These are phyloP conservation scores for Prosopocoilus inquinatus DNA, from an alignment of 2,888 invertebrate species.

Conservation along the genomic window DNA sequence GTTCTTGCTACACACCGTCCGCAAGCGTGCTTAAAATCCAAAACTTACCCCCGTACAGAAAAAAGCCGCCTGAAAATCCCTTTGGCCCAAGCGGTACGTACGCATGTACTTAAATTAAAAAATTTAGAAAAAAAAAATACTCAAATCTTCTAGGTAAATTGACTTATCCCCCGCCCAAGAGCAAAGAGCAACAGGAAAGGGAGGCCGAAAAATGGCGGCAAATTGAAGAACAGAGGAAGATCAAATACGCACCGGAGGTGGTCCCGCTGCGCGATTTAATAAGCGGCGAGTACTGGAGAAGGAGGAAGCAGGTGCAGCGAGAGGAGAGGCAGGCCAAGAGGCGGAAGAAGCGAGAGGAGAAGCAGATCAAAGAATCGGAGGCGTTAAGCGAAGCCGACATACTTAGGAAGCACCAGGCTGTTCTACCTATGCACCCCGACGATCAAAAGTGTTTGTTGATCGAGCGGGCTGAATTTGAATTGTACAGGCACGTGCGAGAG, in stretches of 20 bases:
- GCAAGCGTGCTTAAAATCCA: conserved; percentile 54
- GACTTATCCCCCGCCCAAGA: conserved; percentile 58
- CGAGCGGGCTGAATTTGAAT: conserved; percentile 54
- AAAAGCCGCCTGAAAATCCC: conserved; percentile 33
- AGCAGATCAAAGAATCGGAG: background rate
- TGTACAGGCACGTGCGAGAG: conserved; percentile 51
- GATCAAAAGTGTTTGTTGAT: conserved; percentile 60
- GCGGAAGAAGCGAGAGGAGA: conserved; percentile 15
- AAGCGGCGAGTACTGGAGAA: conserved; percentile 55
- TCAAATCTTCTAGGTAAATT: conserved; percentile 55
- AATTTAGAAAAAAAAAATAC: conserved; percentile 24
- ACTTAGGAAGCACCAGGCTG: conserved; percentile 54
- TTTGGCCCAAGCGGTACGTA: conserved; percentile 40
- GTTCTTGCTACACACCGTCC: conserved; percentile 54
- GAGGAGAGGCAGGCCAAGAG: conserved; percentile 35
- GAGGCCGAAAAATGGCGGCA: conserved; percentile 32
- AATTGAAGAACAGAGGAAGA: conserved; percentile 42
- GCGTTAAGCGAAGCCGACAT: background rate
- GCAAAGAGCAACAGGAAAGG: conserved; percentile 50
- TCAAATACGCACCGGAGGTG: conserved; percentile 46
- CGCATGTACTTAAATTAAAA: background rate
- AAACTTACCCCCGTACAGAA: conserved; percentile 48
- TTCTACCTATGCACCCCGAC: conserved; percentile 63
- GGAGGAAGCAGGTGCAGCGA: conserved; percentile 27
- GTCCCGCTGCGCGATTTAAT: conserved; percentile 58